Evolutionary conservation across 2,797 vertebrate species (phyloP).

Genomic region (Artibeus lituratus): DNA sequence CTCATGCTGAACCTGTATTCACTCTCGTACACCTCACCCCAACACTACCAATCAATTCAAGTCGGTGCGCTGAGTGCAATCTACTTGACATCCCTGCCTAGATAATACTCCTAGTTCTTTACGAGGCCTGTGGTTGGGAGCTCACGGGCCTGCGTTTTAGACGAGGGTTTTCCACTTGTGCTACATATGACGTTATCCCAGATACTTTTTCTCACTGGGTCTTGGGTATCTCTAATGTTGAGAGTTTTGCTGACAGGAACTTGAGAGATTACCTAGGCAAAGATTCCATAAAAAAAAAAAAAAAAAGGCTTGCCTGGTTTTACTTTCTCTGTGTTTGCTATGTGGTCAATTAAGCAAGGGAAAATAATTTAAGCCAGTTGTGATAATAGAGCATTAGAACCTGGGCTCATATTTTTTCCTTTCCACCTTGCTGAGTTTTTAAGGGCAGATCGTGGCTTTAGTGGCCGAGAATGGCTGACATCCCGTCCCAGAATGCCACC

Average conservation of each 20-base stretch:
- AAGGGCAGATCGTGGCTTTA: background rate
- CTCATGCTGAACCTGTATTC: background rate
- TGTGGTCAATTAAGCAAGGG: slow-evolving; percentile 58
- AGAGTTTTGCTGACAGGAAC: slow-evolving; percentile 35
- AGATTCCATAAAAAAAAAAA: background rate
- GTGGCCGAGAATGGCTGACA: background rate
- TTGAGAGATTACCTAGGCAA: slow-evolving; percentile 49
- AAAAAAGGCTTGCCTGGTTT: background rate
- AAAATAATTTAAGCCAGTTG: slow-evolving; percentile 71
- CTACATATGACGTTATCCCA: background rate
- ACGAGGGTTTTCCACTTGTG: background rate
- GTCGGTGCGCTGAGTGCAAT: background rate
- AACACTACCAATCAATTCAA: background rate
- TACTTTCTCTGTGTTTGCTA: slow-evolving; percentile 1
- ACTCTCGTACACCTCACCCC: background rate
- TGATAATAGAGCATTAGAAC: slow-evolving; percentile 60
- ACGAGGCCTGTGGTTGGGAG: background rate
- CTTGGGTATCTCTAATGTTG: background rate
- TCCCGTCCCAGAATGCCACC: background rate
- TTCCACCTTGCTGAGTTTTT: slow-evolving; percentile 51
- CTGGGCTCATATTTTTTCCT: slow-evolving; percentile 42
- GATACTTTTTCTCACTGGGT: background rate
- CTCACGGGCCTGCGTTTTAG: background rate
- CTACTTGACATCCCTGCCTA: background rate
- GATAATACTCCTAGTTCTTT: background rate